These are phyloP conservation scores for Rhabdomys dilectus DNA, from an alignment of 2,113 vertebrate genomes.

Conservation along the genomic window DNA sequence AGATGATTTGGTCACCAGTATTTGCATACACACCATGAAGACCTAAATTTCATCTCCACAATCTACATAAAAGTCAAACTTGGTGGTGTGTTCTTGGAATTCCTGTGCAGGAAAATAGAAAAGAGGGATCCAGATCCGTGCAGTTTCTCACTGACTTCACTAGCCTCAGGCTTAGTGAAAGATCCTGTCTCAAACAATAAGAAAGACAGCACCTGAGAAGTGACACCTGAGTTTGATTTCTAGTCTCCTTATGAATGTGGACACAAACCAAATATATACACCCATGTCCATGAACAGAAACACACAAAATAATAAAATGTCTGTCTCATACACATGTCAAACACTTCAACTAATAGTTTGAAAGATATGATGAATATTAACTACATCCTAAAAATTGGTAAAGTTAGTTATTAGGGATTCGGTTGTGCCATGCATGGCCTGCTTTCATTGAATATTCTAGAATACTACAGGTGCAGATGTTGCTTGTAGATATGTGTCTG, in stretches of 20 bases:
- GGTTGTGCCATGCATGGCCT: background rate
- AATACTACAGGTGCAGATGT: background rate
- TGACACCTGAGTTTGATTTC: background rate
- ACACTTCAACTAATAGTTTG: background rate
- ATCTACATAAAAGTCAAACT: background rate
- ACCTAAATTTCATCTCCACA: background rate
- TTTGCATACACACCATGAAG: background rate
- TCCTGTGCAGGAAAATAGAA: background rate
- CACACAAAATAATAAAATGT: background rate
- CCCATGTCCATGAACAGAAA: too few species aligned
- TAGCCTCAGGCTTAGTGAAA: background rate
- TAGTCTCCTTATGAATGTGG: background rate
- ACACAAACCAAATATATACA: background rate
- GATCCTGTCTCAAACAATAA: background rate
- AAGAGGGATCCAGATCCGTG: background rate
- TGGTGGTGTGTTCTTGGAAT: background rate
- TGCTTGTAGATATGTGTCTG: background rate
- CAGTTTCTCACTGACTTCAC: background rate
- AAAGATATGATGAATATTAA: background rate
- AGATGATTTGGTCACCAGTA: background rate
- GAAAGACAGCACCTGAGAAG: background rate
- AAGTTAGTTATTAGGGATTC: background rate
- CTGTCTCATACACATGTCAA: background rate
- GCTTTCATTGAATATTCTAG: background rate
- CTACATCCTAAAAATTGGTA: background rate